phyloP scores from a whole-genome alignment of 2,888 invertebrate species.

The Stenichneumon culpator region DNA sequence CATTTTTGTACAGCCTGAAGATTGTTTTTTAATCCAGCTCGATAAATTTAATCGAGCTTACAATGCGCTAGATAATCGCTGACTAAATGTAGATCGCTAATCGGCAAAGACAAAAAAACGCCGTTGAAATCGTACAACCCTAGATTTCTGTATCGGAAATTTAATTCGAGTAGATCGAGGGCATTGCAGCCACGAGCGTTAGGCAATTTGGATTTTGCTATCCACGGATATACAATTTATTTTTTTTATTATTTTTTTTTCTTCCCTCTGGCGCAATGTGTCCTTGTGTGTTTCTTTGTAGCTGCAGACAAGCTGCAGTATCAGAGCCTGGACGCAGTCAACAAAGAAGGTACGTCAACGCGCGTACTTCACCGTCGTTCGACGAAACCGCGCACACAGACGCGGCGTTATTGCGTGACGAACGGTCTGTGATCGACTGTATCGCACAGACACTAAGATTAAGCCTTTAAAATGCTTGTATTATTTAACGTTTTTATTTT shows the following conservation, averaged over 20 bases:
- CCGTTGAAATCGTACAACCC: background rate
- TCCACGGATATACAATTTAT: background rate
- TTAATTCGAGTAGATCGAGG: background rate
- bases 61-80: background rate
- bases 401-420: background rate
- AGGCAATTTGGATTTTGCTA: background rate
- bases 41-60: background rate
- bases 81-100: too few species aligned
- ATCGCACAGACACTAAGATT: constrained; percentile 23
- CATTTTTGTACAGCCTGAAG: background rate
- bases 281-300: constrained; percentile 83
- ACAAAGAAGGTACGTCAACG: constrained; percentile 88
- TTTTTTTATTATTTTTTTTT: constrained; percentile 35
- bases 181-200: constrained; percentile 18
- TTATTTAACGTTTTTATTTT: constrained; percentile 7
- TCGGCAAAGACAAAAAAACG: background rate
- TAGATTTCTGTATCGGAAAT: background rate
- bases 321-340: constrained; percentile 89
- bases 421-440: constrained; percentile 9
- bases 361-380: constrained; percentile 50
- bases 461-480: constrained; percentile 22
- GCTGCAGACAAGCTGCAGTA: constrained; percentile 88
- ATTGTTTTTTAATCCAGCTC: background rate
- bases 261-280: constrained; percentile 65
- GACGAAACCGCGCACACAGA: constrained; percentile 7